These are phyloP conservation scores for Sicus ferrugineus DNA, from an alignment of 2,888 invertebrate species.

Conservation along the genomic window DNA sequence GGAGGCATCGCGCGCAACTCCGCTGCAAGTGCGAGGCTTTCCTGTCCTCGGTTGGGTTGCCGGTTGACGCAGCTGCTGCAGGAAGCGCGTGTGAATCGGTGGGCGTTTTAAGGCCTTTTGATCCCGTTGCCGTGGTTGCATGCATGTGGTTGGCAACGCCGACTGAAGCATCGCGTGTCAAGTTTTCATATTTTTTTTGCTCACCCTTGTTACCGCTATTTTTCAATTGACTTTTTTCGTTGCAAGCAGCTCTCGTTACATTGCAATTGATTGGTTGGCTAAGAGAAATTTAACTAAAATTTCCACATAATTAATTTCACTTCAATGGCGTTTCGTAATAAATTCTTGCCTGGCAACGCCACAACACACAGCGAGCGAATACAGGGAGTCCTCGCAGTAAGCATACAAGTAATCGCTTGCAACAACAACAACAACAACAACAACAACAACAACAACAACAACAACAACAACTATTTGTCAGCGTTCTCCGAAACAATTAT, in stretches of 20 bases:
- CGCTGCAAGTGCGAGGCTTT: not conserved
- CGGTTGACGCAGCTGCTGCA: not conserved
- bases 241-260: not conserved
- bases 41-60: not conserved
- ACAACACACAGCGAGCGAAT: not conserved
- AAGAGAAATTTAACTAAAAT: too few species aligned
- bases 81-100: conserved; percentile 24
- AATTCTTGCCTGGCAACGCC: too few species aligned
- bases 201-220: not conserved
- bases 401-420: conserved; percentile 14
- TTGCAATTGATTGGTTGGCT: not conserved
- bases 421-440: too few species aligned
- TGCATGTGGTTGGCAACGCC: conserved; percentile 16
- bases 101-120: conserved; percentile 31
- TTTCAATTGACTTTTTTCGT: not conserved
- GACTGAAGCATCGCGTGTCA: conserved; percentile 24
- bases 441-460: too few species aligned
- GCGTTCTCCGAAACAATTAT: conserved; percentile 21
- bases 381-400: conserved; percentile 8
- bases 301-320: too few species aligned
- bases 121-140: conserved; percentile 26
- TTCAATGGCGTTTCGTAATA: too few species aligned
- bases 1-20: not conserved
- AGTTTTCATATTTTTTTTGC: conserved; percentile 20
- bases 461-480: conserved; percentile 24